These are phyloP conservation scores for Timema cristinae DNA, from an alignment of 2,888 invertebrate genomes.

Conservation along the genomic window DNA sequence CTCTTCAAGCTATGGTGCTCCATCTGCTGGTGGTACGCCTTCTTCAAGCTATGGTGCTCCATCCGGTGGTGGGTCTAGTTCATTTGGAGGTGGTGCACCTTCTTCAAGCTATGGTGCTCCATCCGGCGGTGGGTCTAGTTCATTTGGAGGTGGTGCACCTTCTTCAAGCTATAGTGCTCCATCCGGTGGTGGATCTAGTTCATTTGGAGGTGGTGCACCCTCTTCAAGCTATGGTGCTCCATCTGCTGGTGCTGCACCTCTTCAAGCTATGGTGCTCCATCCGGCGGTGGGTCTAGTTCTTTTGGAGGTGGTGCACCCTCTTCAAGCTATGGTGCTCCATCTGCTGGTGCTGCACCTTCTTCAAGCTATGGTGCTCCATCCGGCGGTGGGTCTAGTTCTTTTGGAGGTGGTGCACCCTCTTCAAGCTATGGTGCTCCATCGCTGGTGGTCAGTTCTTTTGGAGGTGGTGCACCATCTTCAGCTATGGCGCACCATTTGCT, in stretches of 20 bases:
- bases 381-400: constrained; percentile 14
- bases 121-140: no score
- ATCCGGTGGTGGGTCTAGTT: not conserved
- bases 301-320: constrained; percentile 20
- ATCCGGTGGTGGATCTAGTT: constrained; percentile 37
- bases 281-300: constrained; percentile 42
- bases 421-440: constrained; percentile 41
- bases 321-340: constrained; percentile 40
- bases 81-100: constrained; percentile 34
- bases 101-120: constrained; percentile 47
- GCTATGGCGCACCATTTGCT: constrained; percentile 37
- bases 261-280: constrained; percentile 40
- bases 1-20: constrained; percentile 37
- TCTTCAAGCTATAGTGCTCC: constrained; percentile 19
- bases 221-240: constrained; percentile 40
- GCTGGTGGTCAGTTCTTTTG: constrained; percentile 37
- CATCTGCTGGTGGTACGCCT: constrained; percentile 35
- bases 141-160: constrained; percentile 10
- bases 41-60: constrained; percentile 26
- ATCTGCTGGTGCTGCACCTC: constrained; percentile 37
- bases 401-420: constrained; percentile 19
- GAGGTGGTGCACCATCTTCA: constrained; percentile 18
- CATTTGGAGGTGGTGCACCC: constrained; percentile 16
- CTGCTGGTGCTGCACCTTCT: constrained; percentile 25
- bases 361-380: constrained; percentile 28